Base-by-base conservation (phyloP, 2,888 invertebrate genomes). In the Epistrophella euchroma region DNA sequence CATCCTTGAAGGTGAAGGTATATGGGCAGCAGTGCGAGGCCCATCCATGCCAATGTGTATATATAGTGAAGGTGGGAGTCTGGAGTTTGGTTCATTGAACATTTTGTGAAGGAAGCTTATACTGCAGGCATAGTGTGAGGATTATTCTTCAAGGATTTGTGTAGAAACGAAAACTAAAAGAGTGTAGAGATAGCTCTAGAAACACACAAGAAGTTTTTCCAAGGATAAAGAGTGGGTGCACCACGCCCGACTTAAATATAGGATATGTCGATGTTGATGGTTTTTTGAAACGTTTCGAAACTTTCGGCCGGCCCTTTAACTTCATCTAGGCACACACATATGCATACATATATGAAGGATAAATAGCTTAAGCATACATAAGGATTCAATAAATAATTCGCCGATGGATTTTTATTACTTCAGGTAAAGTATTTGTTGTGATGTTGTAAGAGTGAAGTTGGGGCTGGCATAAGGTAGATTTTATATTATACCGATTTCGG, bases 361-460 rank as follows among this genome's bases (percentile, higher is more conserved):
- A 86, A 86, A 86, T 86, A 86, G 82, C 86, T 74, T 70, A 82
- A 86, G 82, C 73, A 86, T 82, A 82, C 50, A 60, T 17, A 62
- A 60, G 50, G 66, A 82, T 86, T 86, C 86, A 78, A 86, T 86
- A 86, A 86, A 86, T 86, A 86, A 86, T 86, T 78, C 40, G 74
- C 71, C 86, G 66, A 86, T 86, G 78, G 86, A 86, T 82, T 82
- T 79, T 82, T 81, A 78, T 82, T 82, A 82, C 64, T 74, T 70
- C 86, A 82, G 82, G 86, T 86, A 64, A 58, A 78, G 73, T 43
- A 60, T 77, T 70, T 78, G 47, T 71, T 72, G 62, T 73, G 32
- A 45, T 52, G 58, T 43, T 25, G 11, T 56, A 25, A 3, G 4
- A 32, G 32, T 32, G 37, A 10, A 22, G 66, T 58, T 47, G 60